Evolutionary conservation across 2,113 vertebrate genomes (phyloP), one percentile per base, ranked within the genome.

Genomic region (Pelvicachromis taeniatus): DNA sequence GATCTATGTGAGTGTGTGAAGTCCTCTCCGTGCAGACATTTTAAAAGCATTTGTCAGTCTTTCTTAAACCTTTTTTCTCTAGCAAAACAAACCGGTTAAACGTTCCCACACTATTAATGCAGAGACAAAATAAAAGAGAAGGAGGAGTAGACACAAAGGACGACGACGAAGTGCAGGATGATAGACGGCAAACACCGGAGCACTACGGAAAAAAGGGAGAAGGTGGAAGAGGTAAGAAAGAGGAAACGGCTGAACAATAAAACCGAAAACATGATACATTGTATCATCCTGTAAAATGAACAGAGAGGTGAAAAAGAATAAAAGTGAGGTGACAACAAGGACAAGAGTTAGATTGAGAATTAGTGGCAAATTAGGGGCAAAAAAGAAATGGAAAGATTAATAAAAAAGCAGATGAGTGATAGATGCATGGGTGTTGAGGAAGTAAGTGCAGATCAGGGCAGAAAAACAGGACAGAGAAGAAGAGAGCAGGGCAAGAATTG

Each of bases 231-330:
- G 90, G 80, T 88, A 89, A 87, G 26, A 53, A 16, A 29, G 78
- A 90, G 61, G 40, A 38, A 59, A 85, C 78, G 87, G 77, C 56
- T 48, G 55, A 54, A 50, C 23, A 61, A 87, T 85, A 81, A 89
- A 68, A 81, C 5, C 4, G 29, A 13, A 19, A 63, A n/a, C 77
- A 63, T 78, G 55, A 94, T 87, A 54, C n/a, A 21, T 33, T 65
- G 11, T 38, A 89, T 86, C 78, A 82, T 79, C 86, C 75, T 56
- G 68, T 84, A 80, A 88, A 89, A 88, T 70, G 53, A 85, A 88
- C 77, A 80, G 54, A 53, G 40, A 75, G 80, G 90, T 55, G 59
- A 63, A 65, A 54, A 70, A 80, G 82, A 88, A 87, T 87, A 81
- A 82, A 87, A 85, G 81, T 42, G 54, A 83, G 29, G 58, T 56